Conservation (phyloP, 2,888 invertebrate species). For the Coenonympha arcania region DNA sequence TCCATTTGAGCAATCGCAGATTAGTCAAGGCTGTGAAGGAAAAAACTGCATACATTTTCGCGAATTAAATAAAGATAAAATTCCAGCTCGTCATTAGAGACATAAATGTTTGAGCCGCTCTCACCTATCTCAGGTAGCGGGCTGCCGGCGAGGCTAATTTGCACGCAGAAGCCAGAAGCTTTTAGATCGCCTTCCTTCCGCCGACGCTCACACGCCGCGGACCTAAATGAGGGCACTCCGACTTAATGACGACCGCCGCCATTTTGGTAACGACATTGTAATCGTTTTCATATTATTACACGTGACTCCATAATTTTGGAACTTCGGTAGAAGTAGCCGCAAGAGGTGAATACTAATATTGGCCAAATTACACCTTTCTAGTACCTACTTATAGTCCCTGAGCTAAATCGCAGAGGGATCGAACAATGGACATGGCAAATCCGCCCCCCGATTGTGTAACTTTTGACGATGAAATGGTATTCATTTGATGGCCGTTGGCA, state of each 20-base stretch:
- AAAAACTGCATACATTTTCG: too few species aligned
- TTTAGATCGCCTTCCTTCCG: constrained; percentile 65
- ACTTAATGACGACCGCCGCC: constrained; percentile 57
- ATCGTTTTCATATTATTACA: constrained; percentile 21
- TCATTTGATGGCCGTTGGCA: too few species aligned
- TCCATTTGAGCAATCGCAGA: too few species aligned
- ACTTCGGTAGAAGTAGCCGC: background rate
- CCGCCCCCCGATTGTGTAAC: too few species aligned
- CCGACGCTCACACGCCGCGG: constrained; percentile 55
- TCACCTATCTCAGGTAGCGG: constrained; percentile 54
- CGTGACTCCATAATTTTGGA: constrained; percentile 17
- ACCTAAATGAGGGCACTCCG: constrained; percentile 64
- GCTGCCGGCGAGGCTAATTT: constrained; percentile 64
- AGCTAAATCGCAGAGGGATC: too few species aligned
- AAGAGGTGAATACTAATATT: background rate
- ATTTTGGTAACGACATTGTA: constrained; percentile 26
- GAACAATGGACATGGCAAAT: too few species aligned
- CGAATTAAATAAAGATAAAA: too few species aligned
- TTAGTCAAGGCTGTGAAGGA: too few species aligned
- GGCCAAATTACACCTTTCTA: too few species aligned
- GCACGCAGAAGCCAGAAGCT: constrained; percentile 55
- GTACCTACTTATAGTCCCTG: too few species aligned
- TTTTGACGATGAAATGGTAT: too few species aligned
- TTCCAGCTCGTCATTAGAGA: constrained; percentile 22
- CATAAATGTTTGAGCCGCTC: constrained; percentile 57